Evolutionary conservation across 1,140 invertebrate genomes (phyloP), one percentile per base, ranked within the genome.

Genomic region (Bombus turneri): DNA sequence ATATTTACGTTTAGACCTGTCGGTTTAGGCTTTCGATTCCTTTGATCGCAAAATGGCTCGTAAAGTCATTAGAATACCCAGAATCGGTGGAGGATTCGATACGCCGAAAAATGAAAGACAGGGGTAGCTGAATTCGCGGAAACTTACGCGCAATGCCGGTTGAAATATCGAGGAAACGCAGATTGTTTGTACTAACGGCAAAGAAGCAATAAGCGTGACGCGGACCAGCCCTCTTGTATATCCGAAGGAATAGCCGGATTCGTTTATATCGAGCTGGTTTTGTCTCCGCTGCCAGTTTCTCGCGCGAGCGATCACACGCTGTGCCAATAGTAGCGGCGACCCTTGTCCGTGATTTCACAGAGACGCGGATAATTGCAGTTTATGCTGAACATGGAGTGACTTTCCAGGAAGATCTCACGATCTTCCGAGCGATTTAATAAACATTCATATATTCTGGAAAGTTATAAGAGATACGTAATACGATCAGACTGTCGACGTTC

Each of bases 221-320:
- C 47, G 64, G 47, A 43, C n/a, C 83, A 84, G 74, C 68, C 53
- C 47, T 68, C 76, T 62, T 39, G 66, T 80, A 64, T 47, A 80
- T 47, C 41, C 76, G 9, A 79, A 66, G 71, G 74, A 62, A 73
- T 83, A 22, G n/a, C 47, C 18, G 64, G 72, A 80, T 80, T 85
- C 76, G 83, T 66, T 43, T 68, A 39, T 73, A 85, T 85, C 77
- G 82, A 71, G 64, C 57, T 28, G 43, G 62, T 75, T 76, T 82
- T 75, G 74, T 86, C 75, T 66, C 75, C 75, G 62, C 34, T 8
- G 22, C 41, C 69, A 53, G 47, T 85, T 91, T 91, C 86, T 87
- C 91, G 89, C 75, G 90, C 81, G 83, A 89, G 81, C 85, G 82
- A 88, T 91, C 81, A 12, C 37, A 69, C 68, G 68, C 69, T 69